Evolutionary conservation across 2,888 invertebrate species (phyloP).

Genomic region (Agrochola circellaris): DNA sequence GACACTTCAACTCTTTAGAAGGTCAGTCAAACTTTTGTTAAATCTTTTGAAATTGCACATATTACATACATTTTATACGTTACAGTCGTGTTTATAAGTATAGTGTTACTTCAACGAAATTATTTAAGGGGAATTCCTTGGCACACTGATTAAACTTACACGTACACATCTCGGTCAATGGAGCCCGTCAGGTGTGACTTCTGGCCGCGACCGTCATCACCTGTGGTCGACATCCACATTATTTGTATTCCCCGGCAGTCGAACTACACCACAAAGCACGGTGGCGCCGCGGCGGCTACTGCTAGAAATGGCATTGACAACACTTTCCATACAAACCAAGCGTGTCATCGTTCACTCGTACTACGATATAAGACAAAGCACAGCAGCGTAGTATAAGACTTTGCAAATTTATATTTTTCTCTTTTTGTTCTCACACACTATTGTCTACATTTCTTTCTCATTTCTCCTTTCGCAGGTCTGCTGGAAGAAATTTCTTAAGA

Average conservation of each 20-base stretch:
- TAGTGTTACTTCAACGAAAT: too few species aligned
- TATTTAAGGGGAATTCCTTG: too few species aligned
- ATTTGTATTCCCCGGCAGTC: background rate
- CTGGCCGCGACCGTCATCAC: background rate
- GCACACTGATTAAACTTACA: background rate
- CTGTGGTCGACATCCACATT: background rate
- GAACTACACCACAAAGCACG: background rate
- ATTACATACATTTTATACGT: background rate
- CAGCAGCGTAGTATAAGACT: too few species aligned
- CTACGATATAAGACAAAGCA: too few species aligned
- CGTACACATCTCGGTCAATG: background rate
- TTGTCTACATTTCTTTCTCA: too few species aligned
- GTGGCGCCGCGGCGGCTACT: too few species aligned
- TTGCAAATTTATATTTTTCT: too few species aligned
- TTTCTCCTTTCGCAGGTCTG: too few species aligned
- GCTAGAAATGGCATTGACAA: background rate
- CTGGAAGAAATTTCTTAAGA: too few species aligned
- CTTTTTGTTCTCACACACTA: too few species aligned
- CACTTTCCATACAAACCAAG: background rate
- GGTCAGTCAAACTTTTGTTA: slow-evolving; percentile 14
- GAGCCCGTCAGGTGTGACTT: background rate
- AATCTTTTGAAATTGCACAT: background rate
- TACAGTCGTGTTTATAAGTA: background rate
- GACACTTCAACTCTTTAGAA: slow-evolving; percentile 36
- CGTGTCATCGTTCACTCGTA: background rate